These are phyloP conservation scores for Campaea margaritaria DNA, from an alignment of 2,888 invertebrate species.

Conservation along the genomic window DNA sequence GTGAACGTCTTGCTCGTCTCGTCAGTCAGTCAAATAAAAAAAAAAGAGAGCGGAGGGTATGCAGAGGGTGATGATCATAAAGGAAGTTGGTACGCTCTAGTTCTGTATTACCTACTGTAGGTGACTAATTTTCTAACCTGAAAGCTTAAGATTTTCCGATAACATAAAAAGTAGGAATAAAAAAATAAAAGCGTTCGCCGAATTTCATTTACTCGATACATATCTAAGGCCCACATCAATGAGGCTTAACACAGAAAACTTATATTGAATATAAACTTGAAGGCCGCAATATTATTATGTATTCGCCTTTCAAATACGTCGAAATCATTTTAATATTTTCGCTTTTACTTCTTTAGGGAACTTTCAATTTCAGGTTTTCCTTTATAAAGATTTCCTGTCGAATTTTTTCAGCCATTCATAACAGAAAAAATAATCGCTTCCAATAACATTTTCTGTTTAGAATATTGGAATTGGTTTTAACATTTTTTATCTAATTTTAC, in stretches of 20 bases:
- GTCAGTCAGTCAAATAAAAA: no score
- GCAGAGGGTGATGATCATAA: no score
- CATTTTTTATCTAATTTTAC: no score
- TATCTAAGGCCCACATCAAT: constrained; percentile 29
- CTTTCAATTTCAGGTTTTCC: constrained; percentile 15
- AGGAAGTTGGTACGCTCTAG: no score
- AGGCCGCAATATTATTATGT: constrained; percentile 7
- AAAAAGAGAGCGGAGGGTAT: no score
- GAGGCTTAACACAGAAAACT: constrained; percentile 2
- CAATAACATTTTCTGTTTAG: constrained; percentile 27
- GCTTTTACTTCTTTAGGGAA: constrained; percentile 3
- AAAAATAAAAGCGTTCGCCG: constrained; percentile 14
- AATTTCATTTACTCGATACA: constrained; percentile 29
- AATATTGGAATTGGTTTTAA: constrained; percentile 22
- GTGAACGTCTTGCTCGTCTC: no score
- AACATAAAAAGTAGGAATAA: not conserved
- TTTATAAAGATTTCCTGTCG: constrained; percentile 20
- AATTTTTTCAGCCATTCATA: constrained; percentile 32
- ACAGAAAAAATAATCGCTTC: constrained; percentile 28
- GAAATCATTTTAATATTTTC: constrained; percentile 9
- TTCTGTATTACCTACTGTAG: no score
- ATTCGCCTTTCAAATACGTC: constrained; percentile 3
- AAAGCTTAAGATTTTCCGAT: not conserved
- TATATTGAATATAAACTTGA: constrained; percentile 5
- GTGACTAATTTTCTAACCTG: not conserved